A percentile compares a stretch with the other conserved stretches of the same genome.
phyloP scores from a whole-genome alignment of 2,113 vertebrate species.

The Indicator indicator region DNA sequence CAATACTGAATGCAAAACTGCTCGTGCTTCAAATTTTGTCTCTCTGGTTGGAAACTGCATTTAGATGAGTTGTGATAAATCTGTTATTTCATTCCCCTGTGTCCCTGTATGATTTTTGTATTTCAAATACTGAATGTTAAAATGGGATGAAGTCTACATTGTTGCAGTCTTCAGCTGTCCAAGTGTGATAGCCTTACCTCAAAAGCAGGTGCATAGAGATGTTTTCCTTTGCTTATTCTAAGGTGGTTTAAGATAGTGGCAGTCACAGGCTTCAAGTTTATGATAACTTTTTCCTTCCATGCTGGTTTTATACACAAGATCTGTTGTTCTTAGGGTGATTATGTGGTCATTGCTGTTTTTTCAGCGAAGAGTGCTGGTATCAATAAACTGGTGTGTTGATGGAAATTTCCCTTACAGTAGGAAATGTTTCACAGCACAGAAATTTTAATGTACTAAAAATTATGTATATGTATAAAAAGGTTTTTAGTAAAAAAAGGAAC shows the following conservation, averaged over 20 bases:
- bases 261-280: neutral
- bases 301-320: neutral
- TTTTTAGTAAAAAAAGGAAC: no score
- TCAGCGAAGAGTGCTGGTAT: neutral
- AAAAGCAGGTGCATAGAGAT: neutral
- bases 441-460: no score
- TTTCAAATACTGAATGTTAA: neutral
- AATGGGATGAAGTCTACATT: neutral
- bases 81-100: neutral
- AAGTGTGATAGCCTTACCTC: neutral
- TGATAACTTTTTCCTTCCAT: neutral
- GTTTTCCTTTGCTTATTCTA: neutral
- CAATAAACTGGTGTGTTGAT: no score
- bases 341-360: neutral
- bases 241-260: neutral
- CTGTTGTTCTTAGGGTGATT: neutral
- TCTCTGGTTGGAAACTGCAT: neutral
- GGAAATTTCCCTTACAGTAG: no score
- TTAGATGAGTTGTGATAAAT: neutral
- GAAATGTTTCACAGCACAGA: no score
- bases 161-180: neutral
- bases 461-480: no score
- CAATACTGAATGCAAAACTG: neutral
- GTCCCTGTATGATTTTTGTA: neutral
- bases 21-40: neutral